Percentiles rank a stretch among this genome's conserved stretches.
phyloP scores from a whole-genome alignment of 1,140 invertebrate genomes.

The Drosophila albomicans region DNA sequence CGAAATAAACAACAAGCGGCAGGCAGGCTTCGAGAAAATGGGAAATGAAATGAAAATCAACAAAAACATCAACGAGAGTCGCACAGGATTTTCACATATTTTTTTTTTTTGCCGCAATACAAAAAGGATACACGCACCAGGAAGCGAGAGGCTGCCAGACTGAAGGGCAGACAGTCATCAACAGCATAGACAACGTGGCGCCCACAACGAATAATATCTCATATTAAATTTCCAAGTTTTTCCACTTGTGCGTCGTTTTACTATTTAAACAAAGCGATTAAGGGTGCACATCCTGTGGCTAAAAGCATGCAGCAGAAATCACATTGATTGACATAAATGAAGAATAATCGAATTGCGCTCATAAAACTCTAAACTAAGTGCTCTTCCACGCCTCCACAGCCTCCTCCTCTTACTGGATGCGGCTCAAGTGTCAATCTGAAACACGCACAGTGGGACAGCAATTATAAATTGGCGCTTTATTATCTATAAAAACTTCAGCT shows the following conservation, averaged over 20 bases:
- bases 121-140: constrained; percentile 60
- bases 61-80: constrained; percentile 54
- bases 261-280: constrained; percentile 70
- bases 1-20: constrained; percentile 65
- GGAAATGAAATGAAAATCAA: constrained; percentile 80
- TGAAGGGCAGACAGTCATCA: constrained; percentile 57
- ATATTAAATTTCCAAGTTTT: constrained; percentile 75
- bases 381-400: neutral
- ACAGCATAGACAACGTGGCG: constrained; percentile 63
- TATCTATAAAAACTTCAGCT: neutral
- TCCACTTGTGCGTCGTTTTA: constrained; percentile 42
- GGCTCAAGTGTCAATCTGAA: constrained; percentile 58
- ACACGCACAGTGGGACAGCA: constrained; percentile 43
- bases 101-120: constrained; percentile 10
- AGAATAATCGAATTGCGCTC: constrained; percentile 83
- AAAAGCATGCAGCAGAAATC: constrained; percentile 59
- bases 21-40: constrained; percentile 23
- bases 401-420: constrained; percentile 2
- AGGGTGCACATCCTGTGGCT: constrained; percentile 38
- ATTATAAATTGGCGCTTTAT: too few relatives aligned
- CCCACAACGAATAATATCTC: constrained; percentile 37
- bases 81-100: constrained; percentile 68
- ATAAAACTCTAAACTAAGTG: constrained; percentile 83
- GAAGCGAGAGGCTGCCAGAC: constrained; percentile 52
- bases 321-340: constrained; percentile 83